Percentiles rank a stretch among this genome's conserved stretches.
Conservation (phyloP, 2,113 vertebrate species). For the Pogona vitticeps region DNA sequence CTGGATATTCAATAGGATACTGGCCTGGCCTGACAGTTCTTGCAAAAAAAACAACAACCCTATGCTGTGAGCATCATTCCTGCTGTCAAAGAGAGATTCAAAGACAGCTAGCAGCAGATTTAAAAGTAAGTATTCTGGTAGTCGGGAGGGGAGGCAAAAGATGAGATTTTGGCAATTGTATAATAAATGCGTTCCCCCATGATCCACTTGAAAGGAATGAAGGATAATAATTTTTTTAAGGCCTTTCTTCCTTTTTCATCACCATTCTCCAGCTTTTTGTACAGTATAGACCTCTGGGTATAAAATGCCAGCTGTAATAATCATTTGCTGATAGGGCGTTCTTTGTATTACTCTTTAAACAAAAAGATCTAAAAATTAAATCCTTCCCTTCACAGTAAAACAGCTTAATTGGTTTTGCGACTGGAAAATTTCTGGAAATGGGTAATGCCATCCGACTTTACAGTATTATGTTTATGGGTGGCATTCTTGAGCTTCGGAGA, state of each 20-base stretch:
- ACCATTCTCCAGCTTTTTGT: slow-evolving; percentile 6
- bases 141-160: background rate
- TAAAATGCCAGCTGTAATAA: slow-evolving; percentile 10
- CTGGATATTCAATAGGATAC: no score
- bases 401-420: slow-evolving; percentile 67
- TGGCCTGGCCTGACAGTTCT: no score
- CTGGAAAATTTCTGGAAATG: slow-evolving; percentile 63
- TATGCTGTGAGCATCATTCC: background rate
- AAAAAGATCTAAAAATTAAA: slow-evolving; percentile 13
- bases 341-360: slow-evolving; percentile 26
- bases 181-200: rapidly evolving
- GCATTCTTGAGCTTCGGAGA: slow-evolving; percentile 59
- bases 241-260: rapidly evolving
- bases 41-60: background rate
- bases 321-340: slow-evolving; percentile 18
- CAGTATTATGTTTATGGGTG: slow-evolving; percentile 52
- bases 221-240: background rate
- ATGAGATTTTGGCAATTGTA: background rate
- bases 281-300: background rate
- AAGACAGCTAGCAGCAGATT: background rate
- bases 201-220: background rate
- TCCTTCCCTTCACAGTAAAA: slow-evolving; percentile 42
- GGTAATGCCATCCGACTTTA: slow-evolving; percentile 70
- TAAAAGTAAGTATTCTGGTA: background rate
- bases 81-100: background rate